A percentile compares a stretch with the other conserved stretches of the same genome.
Evolutionary conservation across 2,888 invertebrate species (phyloP).

Genomic region (Lacanobia wlatinum): DNA sequence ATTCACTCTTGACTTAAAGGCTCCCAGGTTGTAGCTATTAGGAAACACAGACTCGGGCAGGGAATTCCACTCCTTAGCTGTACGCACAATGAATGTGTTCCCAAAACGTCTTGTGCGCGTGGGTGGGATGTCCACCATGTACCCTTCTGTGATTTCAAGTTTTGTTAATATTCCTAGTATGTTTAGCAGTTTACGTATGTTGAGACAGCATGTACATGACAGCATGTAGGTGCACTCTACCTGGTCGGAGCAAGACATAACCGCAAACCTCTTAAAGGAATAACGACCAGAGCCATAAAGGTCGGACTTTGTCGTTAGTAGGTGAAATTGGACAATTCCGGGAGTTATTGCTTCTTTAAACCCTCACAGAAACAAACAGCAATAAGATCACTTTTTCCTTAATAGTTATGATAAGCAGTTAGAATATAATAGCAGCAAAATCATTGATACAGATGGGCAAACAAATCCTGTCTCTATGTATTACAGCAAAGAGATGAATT

Average conservation of each 20-base stretch:
- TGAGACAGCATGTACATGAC: background rate
- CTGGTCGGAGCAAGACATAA: background rate
- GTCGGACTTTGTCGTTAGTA: background rate
- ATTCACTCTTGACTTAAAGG: too few species aligned
- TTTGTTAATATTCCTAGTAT: too few species aligned
- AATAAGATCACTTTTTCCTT: background rate
- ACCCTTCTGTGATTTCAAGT: too few species aligned
- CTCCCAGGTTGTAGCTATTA: too few species aligned
- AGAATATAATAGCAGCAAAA: background rate
- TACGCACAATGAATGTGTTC: too few species aligned
- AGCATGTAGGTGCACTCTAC: background rate
- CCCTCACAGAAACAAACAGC: background rate
- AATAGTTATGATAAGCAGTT: background rate
- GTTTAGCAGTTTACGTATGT: background rate
- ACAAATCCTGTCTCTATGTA: background rate
- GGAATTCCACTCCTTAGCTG: too few species aligned
- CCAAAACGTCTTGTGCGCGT: too few species aligned
- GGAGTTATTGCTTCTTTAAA: background rate
- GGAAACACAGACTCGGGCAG: too few species aligned
- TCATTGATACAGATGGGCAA: background rate
- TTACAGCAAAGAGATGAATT: background rate
- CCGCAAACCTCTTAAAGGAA: background rate
- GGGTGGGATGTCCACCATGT: too few species aligned
- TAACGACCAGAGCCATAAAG: conserved; percentile 10
- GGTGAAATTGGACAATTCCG: background rate